Evolutionary conservation across 2,113 vertebrate species (phyloP).

Genomic region (Hyaena hyaena): DNA sequence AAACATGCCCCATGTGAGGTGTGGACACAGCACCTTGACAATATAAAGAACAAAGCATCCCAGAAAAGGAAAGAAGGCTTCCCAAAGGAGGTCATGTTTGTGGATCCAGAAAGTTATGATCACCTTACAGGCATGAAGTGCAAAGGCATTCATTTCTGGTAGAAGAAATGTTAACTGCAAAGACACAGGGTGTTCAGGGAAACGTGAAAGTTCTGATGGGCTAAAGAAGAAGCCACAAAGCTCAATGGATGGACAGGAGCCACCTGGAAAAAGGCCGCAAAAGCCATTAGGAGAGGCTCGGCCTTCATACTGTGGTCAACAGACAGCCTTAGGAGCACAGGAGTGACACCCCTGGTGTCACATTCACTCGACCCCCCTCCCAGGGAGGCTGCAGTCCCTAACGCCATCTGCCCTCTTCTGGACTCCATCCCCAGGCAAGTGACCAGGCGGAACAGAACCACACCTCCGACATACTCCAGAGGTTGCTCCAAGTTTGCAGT

Average conservation of each 20-base stretch:
- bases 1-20: not conserved
- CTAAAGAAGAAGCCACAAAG: not conserved
- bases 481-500: not conserved
- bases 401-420: not conserved
- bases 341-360: not conserved
- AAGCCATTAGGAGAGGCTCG: not conserved
- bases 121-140: not conserved
- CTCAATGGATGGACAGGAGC: not conserved
- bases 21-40: not conserved
- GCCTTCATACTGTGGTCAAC: not conserved
- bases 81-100: not conserved
- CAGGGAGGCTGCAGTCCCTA: not conserved
- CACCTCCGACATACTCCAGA: not conserved
- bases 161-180: not conserved
- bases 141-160: not conserved
- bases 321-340: not conserved
- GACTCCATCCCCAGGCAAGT: not conserved
- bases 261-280: not conserved
- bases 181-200: not conserved
- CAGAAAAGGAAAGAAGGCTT: not conserved
- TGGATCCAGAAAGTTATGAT: not conserved
- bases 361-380: not conserved
- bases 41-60: not conserved
- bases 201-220: not conserved
- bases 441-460: not conserved